Evolutionary conservation across 2,888 invertebrate genomes (phyloP), one percentile per base, ranked within the genome.

Genomic region (Mythimna vitellina): DNA sequence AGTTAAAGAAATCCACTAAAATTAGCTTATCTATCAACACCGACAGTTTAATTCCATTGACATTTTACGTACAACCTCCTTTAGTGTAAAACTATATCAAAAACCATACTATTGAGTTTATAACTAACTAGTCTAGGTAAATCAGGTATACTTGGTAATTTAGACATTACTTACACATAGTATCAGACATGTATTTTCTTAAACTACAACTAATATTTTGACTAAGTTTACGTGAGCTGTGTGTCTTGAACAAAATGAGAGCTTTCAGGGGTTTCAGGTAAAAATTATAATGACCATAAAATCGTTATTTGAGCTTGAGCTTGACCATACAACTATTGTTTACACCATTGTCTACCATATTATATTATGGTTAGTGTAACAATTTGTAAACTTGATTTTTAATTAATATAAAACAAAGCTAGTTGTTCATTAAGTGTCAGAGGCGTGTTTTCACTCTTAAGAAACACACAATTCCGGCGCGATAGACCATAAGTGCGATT

Each of bases 141-240:
- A 89, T 92, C 91, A 94, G 93, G 94, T 93, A 93, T 92, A 91
- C 88, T 82, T 81, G 87, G 85, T 87, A 84, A 85, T 90, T 91
- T 89, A 91, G 89, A 89, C 83, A 73, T 86, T 86, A 89, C 90
- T 93, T 92, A 88, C 86, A 96, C 97, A 96, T 96, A 96, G 97
- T 96, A 92, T 97, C 97, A 97, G 97, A 97, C 97, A 97, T 97
- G 96, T 96, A 94, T 95, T 96, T 92, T 86, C 87, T 94, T 95
- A 79, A 78, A 85, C 91, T 92, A 93, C 88, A 84, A 87, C 85
- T 85, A 89, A 80, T 84, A 86, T 84, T 82, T 77, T 80, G 80
- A 87, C 85, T 86, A 81, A 80, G 66, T 73, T 74, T 67, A 81
- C 17, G 76, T 79, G 82, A 78, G 78, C 72, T 46, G 70, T 70